Evolutionary conservation across 2,797 vertebrate genomes (phyloP).

Genomic region (Gymnoscopelus braueri): DNA sequence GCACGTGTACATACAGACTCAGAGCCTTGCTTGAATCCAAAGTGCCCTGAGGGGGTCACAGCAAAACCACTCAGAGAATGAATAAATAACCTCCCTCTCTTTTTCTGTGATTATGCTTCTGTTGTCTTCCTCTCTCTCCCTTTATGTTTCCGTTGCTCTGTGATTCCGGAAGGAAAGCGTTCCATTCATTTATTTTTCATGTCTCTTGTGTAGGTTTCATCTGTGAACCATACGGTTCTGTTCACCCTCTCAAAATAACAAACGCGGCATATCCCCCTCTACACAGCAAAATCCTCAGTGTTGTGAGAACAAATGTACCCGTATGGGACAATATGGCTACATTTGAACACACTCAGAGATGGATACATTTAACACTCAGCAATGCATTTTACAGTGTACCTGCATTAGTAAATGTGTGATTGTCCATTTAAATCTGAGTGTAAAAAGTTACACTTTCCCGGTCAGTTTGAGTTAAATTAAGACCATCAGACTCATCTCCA

Average conservation of each 20-base stretch:
- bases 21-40: constrained; percentile 31
- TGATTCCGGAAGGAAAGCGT: constrained; percentile 58
- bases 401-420: too few species aligned
- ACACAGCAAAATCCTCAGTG: constrained; percentile 20
- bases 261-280: constrained; percentile 60
- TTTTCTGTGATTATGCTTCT: constrained; percentile 55
- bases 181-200: constrained; percentile 76
- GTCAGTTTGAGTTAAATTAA: too few species aligned
- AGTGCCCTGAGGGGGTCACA: constrained; percentile 50
- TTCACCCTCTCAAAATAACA: constrained; percentile 65
- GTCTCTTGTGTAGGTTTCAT: constrained; percentile 64
- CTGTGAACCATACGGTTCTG: constrained; percentile 40
- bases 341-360: too few species aligned
- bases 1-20: background rate
- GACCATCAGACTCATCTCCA: constrained; percentile 60
- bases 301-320: too few species aligned
- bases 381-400: too few species aligned
- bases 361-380: too few species aligned
- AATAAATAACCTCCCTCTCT: constrained; percentile 65
- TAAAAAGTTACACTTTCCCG: too few species aligned
- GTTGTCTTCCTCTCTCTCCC: constrained; percentile 53
- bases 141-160: constrained; percentile 9
- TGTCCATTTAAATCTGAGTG: too few species aligned
- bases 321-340: too few species aligned
- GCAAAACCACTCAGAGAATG: constrained; percentile 61